Evolutionary conservation across 2,113 vertebrate species (phyloP), one percentile per base, ranked within the genome.

Genomic region (Megaptera novaeangliae): DNA sequence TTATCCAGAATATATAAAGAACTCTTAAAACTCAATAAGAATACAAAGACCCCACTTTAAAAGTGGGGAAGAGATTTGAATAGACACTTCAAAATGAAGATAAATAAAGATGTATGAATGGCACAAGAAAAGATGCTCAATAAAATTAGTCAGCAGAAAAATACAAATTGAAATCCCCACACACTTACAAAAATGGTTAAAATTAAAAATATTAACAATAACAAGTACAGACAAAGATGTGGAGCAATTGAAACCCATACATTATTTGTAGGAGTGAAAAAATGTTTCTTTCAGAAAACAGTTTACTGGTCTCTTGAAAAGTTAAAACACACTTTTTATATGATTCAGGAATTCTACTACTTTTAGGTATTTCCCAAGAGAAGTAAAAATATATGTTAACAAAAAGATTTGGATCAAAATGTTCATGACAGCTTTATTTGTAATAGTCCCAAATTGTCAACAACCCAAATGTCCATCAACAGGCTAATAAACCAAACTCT

Each of bases 241-340:
- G 6, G 39, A 88, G 3, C 12, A 71, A 71, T 25, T 66, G 46
- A 75, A 72, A 93, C 23, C 17, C 15, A 63, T 18, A 49, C 6
- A 61, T 75, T 77, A 41, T 59, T 95, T n/a, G 34, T n/a, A 71
- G 36, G 18, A 94, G 59, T 92, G 4, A 95, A 86, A 83, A 80
- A 68, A 91, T 88, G 80, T 88, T 78, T 11, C 25, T 93, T 61
- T 61, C 55, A 78, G 83, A 81, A 96, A 94, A 89, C n/a, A 84
- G n/a, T 34, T 80, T 36, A 39, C 25, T 18, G 85, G 59, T 88
- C 87, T 96, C 63, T 93, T 64, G 36, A 80, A 80, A 88, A 66
- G 31, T 66, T 86, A 83, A 83, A 71, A 80, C 25, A 59, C 3
- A 52, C 11, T 83, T 59, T 75, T 7, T 52, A 41, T 89, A 77